A percentile compares a stretch with the other conserved stretches of the same genome.
Conservation (phyloP, 1,140 invertebrate genomes). For the Charaxes varanes region DNA sequence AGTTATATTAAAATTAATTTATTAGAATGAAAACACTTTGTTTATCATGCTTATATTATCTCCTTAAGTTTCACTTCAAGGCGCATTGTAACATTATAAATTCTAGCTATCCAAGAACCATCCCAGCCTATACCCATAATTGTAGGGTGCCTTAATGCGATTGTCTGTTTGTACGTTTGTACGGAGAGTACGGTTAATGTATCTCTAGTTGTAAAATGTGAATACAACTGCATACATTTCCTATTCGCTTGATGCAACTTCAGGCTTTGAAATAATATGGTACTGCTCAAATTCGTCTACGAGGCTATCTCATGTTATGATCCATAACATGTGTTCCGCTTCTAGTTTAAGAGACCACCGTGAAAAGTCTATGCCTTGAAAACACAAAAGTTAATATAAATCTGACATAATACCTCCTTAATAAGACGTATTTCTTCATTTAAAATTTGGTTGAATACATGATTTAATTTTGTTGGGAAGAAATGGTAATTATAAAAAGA, state of each 20-base stretch:
- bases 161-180: slow-evolving; percentile 14
- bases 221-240: neutral
- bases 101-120: too few relatives aligned
- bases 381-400: too few relatives aligned
- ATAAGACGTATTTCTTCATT: too few relatives aligned
- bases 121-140: slow-evolving; percentile 9
- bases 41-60: too few relatives aligned
- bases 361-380: neutral
- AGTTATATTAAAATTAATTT: too few relatives aligned
- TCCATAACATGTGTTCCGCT: slow-evolving; percentile 7
- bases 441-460: too few relatives aligned
- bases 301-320: slow-evolving; percentile 1
- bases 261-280: slow-evolving; percentile 1
- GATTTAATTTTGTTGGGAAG: too few relatives aligned
- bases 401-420: too few relatives aligned
- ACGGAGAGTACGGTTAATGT: slow-evolving; percentile 16
- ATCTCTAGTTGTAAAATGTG: slow-evolving; percentile 8
- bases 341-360: neutral
- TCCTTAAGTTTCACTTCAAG: too few relatives aligned
- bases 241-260: slow-evolving; percentile 5
- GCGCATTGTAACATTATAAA: too few relatives aligned
- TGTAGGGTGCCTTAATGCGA: slow-evolving; percentile 11
- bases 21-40: too few relatives aligned
- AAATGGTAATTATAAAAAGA: too few relatives aligned
- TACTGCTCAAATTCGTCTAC: slow-evolving; percentile 7